Conservation (phyloP, 2,888 invertebrate species). For the Metellina segmentata region DNA sequence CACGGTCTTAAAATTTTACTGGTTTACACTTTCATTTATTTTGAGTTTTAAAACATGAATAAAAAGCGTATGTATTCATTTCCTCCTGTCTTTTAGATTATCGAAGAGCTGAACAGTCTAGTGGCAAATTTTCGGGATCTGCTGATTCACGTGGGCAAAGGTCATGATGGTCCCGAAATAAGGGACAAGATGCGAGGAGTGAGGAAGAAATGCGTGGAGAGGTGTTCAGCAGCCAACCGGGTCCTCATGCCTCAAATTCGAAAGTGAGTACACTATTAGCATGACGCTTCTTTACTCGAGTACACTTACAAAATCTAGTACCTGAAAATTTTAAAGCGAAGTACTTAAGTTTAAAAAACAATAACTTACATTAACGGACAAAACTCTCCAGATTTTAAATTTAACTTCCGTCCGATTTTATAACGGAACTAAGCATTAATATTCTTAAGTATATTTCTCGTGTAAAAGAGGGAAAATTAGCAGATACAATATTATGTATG, state of each 20-base stretch:
- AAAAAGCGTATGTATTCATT: neutral
- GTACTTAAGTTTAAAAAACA: neutral
- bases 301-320: neutral
- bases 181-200: constrained; percentile 91
- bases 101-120: constrained; percentile 92
- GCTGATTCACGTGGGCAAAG: constrained; percentile 91
- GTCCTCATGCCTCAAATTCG: constrained; percentile 90
- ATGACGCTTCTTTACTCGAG: neutral
- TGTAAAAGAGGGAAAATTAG: no score
- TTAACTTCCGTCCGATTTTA: neutral
- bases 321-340: neutral
- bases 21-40: no score
- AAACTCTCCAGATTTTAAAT: neutral
- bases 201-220: constrained; percentile 90
- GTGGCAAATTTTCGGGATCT: constrained; percentile 92
- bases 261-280: constrained; percentile 84
- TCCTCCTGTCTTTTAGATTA: constrained; percentile 85
- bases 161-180: constrained; percentile 91
- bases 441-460: no score
- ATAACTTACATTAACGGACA: neutral
- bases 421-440: no score
- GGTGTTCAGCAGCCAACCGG: constrained; percentile 90
- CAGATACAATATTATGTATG: no score
- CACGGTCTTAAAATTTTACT: no score
- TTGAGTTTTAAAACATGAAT: constrained; percentile 23